Conservation (phyloP, 2,888 invertebrate genomes). For the Trichogramma dendrolimi region DNA sequence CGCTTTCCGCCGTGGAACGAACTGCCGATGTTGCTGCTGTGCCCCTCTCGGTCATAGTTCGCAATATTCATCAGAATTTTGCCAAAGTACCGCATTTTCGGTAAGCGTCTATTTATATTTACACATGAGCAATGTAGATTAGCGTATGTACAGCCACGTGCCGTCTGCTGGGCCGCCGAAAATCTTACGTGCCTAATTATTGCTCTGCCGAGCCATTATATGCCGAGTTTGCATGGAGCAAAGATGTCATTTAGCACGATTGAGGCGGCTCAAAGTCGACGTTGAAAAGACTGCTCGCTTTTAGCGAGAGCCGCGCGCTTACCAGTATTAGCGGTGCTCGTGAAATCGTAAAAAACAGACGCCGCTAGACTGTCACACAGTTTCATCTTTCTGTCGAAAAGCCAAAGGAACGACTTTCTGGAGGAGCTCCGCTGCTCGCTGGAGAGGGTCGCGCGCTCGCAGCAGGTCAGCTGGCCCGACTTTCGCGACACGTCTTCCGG, state of each 20-base stretch:
- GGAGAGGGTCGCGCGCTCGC: conserved; percentile 12
- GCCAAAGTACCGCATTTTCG: conserved; percentile 16
- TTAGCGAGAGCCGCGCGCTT: too few species aligned
- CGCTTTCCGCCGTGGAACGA: neutral
- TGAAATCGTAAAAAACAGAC: too few species aligned
- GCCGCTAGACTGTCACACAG: neutral
- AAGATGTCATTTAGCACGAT: neutral
- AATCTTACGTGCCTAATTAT: too few species aligned
- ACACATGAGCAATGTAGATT: too few species aligned
- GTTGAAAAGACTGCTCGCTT: too few species aligned
- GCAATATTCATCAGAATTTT: conserved; percentile 11
- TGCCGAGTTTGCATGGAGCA: neutral
- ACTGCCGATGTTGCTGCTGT: neutral
- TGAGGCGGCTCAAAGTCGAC: neutral
- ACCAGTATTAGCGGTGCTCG: too few species aligned
- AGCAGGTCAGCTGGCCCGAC: conserved; percentile 30
- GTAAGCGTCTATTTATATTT: conserved; percentile 9
- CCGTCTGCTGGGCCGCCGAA: too few species aligned
- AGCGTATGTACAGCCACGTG: too few species aligned
- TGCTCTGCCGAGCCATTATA: too few species aligned
- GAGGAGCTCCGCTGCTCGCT: conserved; percentile 21
- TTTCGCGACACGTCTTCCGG: conserved; percentile 31
- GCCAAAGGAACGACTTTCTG: conserved; percentile 15
- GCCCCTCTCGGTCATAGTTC: conserved; percentile 19
- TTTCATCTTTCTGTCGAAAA: conserved; percentile 24